Evolutionary conservation across 2,797 vertebrate genomes (phyloP), one percentile per base, ranked within the genome.

Genomic region (Heterohyrax brucei): DNA sequence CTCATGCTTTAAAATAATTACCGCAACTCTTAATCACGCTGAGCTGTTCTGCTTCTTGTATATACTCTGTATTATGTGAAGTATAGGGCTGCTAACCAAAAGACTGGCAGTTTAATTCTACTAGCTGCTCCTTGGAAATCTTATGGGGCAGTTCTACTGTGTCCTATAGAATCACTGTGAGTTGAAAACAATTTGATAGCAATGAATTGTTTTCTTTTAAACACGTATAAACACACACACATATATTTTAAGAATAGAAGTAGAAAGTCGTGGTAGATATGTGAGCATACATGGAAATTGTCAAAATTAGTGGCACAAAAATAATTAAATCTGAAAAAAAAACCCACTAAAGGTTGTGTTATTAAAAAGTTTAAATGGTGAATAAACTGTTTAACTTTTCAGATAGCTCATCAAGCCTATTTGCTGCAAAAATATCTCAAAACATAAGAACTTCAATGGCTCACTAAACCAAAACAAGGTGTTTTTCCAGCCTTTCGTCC

Each of bases 361-460:
- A 64, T 70, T 83, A 19, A 56, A 85, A 84, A 89, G 10, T 21
- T 87, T 83, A 88, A 3, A 30, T 53, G 10, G 79, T 76, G 39
- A 93, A 68, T 78, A 86, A 78, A 92, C 53, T 18, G 75, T 39
- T 76, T 64, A 59, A 33, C 5, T 62, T 78, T 88, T 93, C 53
- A 44, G 70, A 4, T 61, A 50, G 5, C 18, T 73, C 14, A 53
- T 86, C 81, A 66, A 78, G 26, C 1, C 26, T 88, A 28, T 5
- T 78, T 12, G 66, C 18, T 56, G 53, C 21, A 68, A 88, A 91
- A 75, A 24, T 62, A 59, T 48, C 88, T 86, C 80, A 79, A 88
- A 96, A 96, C 95, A 66, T 88, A 93, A 66, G 86, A 95, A 83
- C 62, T 78, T 76, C 3, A 76, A 1, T 64, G 44, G 39, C 33